A percentile compares a stretch with the other conserved stretches of the same genome.
Evolutionary conservation across 2,888 invertebrate species (phyloP).

Genomic region (Timema podura): DNA sequence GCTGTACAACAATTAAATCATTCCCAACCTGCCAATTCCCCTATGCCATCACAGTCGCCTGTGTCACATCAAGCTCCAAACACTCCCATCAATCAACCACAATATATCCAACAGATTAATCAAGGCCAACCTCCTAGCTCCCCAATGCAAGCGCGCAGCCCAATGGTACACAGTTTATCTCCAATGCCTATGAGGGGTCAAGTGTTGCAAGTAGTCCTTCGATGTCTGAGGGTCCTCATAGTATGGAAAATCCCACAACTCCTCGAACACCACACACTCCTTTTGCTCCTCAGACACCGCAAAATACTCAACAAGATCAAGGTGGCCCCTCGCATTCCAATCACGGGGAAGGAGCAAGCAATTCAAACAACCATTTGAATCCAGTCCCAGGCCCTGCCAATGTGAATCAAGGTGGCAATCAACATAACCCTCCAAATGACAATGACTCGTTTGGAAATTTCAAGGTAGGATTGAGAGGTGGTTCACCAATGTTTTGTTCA

Average conservation of each 20-base stretch:
- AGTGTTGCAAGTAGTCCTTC: conserved; percentile 47
- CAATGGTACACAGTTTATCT: conserved; percentile 42
- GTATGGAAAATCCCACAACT: conserved; percentile 56
- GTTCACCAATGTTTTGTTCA: conserved; percentile 37
- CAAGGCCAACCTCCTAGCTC: conserved; percentile 44
- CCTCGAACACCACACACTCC: conserved; percentile 49
- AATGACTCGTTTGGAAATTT: conserved; percentile 57
- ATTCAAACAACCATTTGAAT: conserved; percentile 53
- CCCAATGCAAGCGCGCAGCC: conserved; percentile 44
- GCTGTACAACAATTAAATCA: conserved; percentile 41
- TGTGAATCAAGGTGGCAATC: conserved; percentile 46
- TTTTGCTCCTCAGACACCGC: conserved; percentile 35
- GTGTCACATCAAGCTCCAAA: conserved; percentile 32
- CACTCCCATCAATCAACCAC: conserved; percentile 32
- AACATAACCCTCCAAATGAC: conserved; percentile 48
- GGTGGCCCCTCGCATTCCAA: conserved; percentile 26
- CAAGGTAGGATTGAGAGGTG: conserved; percentile 51
- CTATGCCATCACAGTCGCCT: conserved; percentile 37
- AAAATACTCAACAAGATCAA: conserved; percentile 37
- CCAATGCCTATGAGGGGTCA: conserved; percentile 41
- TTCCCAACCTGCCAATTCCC: conserved; percentile 44
- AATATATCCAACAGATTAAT: conserved; percentile 47
- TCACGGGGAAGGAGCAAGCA: conserved; percentile 49
- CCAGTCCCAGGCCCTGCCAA: conserved; percentile 55
- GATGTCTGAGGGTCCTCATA: conserved; percentile 56